Evolutionary conservation across 2,888 invertebrate species (phyloP).

Genomic region (Pyrrhia umbra): DNA sequence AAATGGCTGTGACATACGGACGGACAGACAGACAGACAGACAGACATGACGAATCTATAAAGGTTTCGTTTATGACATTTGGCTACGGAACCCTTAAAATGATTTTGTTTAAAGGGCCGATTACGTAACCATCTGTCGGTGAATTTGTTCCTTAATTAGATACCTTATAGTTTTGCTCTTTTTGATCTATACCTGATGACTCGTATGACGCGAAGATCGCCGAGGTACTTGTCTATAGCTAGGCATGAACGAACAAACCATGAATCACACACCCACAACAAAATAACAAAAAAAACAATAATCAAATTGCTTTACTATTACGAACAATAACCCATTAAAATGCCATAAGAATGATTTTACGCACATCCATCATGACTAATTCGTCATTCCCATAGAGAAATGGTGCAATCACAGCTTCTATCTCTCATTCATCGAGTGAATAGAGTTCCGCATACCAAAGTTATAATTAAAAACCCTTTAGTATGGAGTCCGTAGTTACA

Average conservation of each 20-base stretch:
- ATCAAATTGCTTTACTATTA: constrained; percentile 21
- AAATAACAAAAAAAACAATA: constrained; percentile 12
- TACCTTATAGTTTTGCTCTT: no score
- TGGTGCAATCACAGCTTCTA: constrained; percentile 41
- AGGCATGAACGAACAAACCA: constrained; percentile 3
- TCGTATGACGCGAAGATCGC: no score
- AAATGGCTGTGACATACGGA: no score
- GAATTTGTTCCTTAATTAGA: no score
- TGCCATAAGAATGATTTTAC: constrained; percentile 25
- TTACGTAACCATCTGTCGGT: no score
- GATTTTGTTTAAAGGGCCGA: no score
- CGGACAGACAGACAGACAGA: no score
- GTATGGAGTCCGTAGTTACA: constrained; percentile 10
- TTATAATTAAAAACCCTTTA: constrained; percentile 57
- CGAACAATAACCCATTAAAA: constrained; percentile 29
- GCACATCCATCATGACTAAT: constrained; percentile 40
- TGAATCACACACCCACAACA: constrained; percentile 24
- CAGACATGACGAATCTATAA: no score
- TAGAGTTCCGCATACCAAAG: constrained; percentile 70
- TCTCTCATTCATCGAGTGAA: constrained; percentile 52
- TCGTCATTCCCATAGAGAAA: constrained; percentile 34
- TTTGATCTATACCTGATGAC: no score
- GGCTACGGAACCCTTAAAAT: no score
- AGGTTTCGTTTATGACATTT: no score
- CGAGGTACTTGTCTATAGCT: no score